Percentiles rank a stretch among this genome's conserved stretches.
These are phyloP conservation scores for Sarcophaga peregrina DNA, from an alignment of 1,140 invertebrate species.

Conservation along the genomic window DNA sequence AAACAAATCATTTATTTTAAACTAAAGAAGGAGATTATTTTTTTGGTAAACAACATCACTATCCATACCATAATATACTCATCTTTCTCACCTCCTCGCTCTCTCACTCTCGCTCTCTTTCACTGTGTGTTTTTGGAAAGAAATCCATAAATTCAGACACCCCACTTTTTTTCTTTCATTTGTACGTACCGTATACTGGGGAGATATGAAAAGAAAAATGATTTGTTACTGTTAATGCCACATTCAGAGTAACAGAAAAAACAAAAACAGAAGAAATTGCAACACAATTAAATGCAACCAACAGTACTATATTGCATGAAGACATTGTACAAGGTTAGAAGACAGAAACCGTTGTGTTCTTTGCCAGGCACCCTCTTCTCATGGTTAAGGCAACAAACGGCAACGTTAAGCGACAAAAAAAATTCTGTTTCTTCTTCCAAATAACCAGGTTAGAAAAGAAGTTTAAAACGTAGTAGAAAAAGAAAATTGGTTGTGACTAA, in stretches of 20 bases:
- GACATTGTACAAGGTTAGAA: neutral
- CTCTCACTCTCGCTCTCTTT: no score
- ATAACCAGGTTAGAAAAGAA: neutral
- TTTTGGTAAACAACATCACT: neutral
- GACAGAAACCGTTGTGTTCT: neutral
- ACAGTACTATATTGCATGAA: no score
- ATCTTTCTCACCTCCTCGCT: no score
- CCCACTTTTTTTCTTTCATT: neutral
- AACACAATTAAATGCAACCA: no score
- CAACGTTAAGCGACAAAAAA: neutral
- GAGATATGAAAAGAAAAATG: neutral
- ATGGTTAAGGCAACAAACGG: neutral
- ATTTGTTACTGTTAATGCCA: slow-evolving; percentile 27
- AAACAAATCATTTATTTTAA: slow-evolving; percentile 16
- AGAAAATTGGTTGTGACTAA: neutral
- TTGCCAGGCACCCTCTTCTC: slow-evolving; percentile 13
- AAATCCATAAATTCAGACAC: neutral
- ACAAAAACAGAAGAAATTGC: neutral
- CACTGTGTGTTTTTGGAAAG: no score
- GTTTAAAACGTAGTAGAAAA: neutral
- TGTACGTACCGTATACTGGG: no score
- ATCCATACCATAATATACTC: neutral
- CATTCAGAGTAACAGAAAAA: neutral
- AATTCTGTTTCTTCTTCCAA: neutral
- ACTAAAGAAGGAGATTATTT: neutral